Base-by-base conservation (phyloP, 2,888 invertebrate genomes). In the Lasioglossum calceatum region DNA sequence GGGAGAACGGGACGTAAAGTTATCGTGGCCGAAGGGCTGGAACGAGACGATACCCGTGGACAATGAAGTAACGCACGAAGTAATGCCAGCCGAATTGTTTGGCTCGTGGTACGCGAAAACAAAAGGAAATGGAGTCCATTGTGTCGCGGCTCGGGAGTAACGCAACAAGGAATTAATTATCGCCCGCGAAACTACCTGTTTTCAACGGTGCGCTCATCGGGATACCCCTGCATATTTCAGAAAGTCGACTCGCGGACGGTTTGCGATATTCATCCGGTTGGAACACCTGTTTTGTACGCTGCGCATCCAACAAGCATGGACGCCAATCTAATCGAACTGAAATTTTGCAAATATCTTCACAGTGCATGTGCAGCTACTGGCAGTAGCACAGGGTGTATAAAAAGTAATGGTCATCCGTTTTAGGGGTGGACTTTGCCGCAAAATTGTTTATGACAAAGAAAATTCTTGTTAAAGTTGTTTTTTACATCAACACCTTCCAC, bases 11-110 rank as follows among this genome's bases (percentile, higher is more conserved):
- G 0, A 44, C 61, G 64, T 27, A 47, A 10, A 74, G 36, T 54
- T 81, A 61, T 79, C 39, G 23, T 27, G 54, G 58, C 70, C 54
- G 39, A 70, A 78, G n/a, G 7, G 16, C 12, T 70, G 70, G 70
- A 23, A 70, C n/a, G 54, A 36, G 36, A 78, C 27, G 54, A 78
- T 71, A 54, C 7, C 39, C 39, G 42, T 7, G 78, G 78, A 27
- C 72, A 50, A 10, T 54, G 39, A 50, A 71, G 58, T 64, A 64
- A 64, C 61, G 61, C 27, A 32, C 61, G 16, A 16, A 64, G 61
- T 64, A 64, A 64, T 64, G 61, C 7, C 16, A 32, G 16, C 61
- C 61, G 61, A 64, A 64, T 64, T 64, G 27, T 32, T 64, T 27
- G 61, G 27, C 16, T 14, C 61, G 27, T 23, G 14, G 39, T 44